Conservation (phyloP, 1,140 invertebrate genomes). For the Macrocentrus cingulum region DNA sequence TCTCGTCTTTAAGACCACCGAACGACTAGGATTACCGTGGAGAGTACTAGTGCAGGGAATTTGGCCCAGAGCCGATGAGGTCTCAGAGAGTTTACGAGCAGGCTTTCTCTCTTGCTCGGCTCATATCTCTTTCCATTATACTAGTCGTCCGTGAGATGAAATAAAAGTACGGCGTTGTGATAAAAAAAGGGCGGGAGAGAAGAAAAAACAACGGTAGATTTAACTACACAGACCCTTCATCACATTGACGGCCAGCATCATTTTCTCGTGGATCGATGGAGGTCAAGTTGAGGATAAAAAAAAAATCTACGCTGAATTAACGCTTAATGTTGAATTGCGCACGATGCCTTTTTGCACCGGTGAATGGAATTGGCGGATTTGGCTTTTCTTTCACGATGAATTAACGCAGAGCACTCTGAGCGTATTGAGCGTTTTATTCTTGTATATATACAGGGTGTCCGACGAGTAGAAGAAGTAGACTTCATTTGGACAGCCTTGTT, state of each 20-base stretch:
- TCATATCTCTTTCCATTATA: neutral
- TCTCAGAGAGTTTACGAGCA: conserved; percentile 25
- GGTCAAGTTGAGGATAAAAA: no score
- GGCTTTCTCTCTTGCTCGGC: neutral
- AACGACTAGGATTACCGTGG: conserved; percentile 28
- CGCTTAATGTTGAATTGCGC: no score
- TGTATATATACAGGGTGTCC: neutral
- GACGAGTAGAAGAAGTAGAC: neutral
- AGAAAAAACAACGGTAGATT: neutral
- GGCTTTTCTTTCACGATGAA: no score
- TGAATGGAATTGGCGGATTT: no score
- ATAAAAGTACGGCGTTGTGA: neutral
- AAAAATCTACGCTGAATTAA: no score
- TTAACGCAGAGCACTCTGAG: no score
- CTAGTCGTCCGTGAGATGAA: neutral
- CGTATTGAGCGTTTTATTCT: no score
- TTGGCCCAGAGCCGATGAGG: conserved; percentile 29
- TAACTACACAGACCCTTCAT: neutral
- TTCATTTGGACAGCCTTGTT: neutral
- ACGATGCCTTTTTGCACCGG: no score
- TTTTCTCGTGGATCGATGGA: no score
- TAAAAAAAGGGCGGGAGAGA: neutral
- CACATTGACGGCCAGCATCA: no score
- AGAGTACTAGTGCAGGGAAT: conserved; percentile 28
- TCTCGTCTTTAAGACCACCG: conserved; percentile 22